phyloP scores from a whole-genome alignment of 1,140 invertebrate genomes.

The Lepidotrigona ventralis region DNA sequence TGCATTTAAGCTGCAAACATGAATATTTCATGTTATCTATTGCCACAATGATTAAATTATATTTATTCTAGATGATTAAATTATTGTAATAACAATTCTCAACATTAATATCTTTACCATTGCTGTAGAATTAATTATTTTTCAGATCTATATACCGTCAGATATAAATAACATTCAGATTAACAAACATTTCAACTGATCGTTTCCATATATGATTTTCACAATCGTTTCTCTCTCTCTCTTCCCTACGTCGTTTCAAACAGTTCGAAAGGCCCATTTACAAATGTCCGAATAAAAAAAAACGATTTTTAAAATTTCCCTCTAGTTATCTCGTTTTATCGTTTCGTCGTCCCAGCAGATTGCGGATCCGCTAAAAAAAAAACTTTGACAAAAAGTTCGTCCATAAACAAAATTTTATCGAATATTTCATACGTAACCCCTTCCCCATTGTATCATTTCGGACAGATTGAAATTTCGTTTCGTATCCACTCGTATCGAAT shows the following conservation, averaged over 20 bases:
- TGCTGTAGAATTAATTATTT: too few species aligned
- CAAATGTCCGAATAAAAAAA: background rate
- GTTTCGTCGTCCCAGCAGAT: background rate
- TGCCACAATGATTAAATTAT: too few species aligned
- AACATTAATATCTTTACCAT: background rate
- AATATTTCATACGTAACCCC: background rate
- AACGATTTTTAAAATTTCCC: background rate
- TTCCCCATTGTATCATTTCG: background rate
- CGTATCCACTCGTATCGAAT: background rate
- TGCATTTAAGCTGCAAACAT: background rate
- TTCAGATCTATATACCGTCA: too few species aligned
- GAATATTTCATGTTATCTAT: background rate
- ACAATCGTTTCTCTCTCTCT: too few species aligned
- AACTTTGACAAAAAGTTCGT: background rate
- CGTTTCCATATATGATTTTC: background rate
- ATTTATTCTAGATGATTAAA: too few species aligned
- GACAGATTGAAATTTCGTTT: background rate
- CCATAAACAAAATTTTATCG: background rate
- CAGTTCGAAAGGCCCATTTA: background rate
- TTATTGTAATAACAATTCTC: background rate
- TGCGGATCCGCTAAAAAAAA: background rate
- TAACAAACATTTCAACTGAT: background rate
- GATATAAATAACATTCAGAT: background rate
- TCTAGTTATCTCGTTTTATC: background rate
- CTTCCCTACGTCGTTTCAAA: background rate